phyloP scores from a whole-genome alignment of 2,113 vertebrate genomes.

The Leptodactylus fuscus region DNA sequence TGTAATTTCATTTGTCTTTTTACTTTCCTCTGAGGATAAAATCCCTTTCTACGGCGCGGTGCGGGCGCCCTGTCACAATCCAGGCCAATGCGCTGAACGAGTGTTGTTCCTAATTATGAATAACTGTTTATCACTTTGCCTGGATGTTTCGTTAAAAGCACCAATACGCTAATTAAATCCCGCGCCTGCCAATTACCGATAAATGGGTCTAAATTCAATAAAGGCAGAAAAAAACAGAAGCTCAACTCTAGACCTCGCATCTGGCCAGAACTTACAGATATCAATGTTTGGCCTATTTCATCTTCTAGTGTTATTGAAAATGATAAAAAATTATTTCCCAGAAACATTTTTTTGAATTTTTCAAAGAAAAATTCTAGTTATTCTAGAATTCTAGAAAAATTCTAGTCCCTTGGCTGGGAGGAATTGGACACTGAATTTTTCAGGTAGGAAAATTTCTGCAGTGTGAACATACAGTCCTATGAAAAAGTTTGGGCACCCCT shows the following conservation, averaged over 20 bases:
- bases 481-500: too few relatives aligned
- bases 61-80: background rate
- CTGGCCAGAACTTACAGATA: background rate
- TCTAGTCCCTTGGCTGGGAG: too few relatives aligned
- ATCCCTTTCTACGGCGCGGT: conserved; percentile 36
- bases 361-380: too few relatives aligned
- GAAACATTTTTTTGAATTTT: too few relatives aligned
- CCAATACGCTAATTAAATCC: conserved; percentile 51
- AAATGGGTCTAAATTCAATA: conserved; percentile 55
- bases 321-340: too few relatives aligned
- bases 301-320: too few relatives aligned
- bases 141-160: conserved; percentile 57
- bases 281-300: background rate
- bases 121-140: conserved; percentile 48
- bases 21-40: background rate
- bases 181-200: conserved; percentile 46
- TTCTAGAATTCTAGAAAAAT: too few relatives aligned
- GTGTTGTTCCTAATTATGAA: conserved; percentile 50
- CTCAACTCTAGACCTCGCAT: background rate
- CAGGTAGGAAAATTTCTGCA: too few relatives aligned
- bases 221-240: background rate
- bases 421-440: too few relatives aligned
- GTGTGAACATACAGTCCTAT: too few relatives aligned
- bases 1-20: conserved; percentile 38
- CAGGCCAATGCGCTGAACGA: conserved; percentile 3